Evolutionary conservation across 2,797 vertebrate species (phyloP), one percentile per base, ranked within the genome.

Genomic region (Mycteria americana): DNA sequence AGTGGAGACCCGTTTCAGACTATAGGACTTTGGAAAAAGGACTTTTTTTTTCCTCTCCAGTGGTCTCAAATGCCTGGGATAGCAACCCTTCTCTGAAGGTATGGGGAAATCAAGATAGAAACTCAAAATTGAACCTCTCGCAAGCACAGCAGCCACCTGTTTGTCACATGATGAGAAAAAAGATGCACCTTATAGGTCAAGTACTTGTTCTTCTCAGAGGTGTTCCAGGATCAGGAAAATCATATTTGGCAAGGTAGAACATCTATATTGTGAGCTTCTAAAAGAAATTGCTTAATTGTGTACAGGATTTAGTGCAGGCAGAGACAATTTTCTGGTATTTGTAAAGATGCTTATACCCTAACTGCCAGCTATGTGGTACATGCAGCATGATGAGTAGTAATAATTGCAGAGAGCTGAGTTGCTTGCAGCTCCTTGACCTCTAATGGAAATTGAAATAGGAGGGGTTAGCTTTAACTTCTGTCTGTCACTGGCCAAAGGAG

Each of bases 191-290:
- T 41, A 91, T 98, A 88, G 99, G 99, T 88, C 98, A 98, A 92
- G 98, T 99, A 56, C 98, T 99, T 57, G 98, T 99, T 94, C 97
- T 99, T 96, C 98, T 99, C 75, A 99, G 99, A 97, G 99, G 99
- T 16, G 98, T 99, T 94, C 99, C 99, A 6, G 99, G 99, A 97
- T 99, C 99, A 89, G 99, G 99, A 95, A 99, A 99, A 98, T 98
- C 99, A 25, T 99, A 99, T 83, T 91, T 99, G 97, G 99, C 99
- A 97, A 99, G 99, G 99, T 99, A 98, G 80, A 97, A 92, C 78
- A 81, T 95, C 96, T 95, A 91, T 85, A 68, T 92, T 96, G 79
- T 94, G 46, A 85, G 63, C 82, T 97, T 95, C 88, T 94, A 64
- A 96, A 94, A 86, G 23, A 81, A 90, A 12, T 18, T 37, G 31